These are phyloP conservation scores for Lophotis ruficrista DNA, from an alignment of 2,113 vertebrate species.

Conservation along the genomic window DNA sequence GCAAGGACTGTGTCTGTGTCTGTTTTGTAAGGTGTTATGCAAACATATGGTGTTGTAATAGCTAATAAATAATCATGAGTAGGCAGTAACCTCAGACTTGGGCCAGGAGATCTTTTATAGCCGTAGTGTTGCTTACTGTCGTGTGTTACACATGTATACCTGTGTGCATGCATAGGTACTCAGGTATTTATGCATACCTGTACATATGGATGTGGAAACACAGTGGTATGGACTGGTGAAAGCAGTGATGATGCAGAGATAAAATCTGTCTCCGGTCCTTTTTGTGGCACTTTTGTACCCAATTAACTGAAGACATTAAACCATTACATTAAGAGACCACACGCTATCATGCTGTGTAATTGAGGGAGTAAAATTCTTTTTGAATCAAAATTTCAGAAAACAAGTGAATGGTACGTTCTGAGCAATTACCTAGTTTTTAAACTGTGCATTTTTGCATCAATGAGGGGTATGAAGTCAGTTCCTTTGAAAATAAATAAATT, in stretches of 20 bases:
- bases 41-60: slow-evolving; percentile 29
- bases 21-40: slow-evolving; percentile 38
- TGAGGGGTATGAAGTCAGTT: background rate
- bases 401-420: background rate
- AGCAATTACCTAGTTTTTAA: background rate
- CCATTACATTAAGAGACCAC: background rate
- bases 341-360: background rate
- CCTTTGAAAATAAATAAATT: background rate
- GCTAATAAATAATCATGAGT: slow-evolving; percentile 39
- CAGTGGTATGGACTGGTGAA: background rate
- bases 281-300: background rate
- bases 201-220: background rate
- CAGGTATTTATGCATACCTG: background rate
- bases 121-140: background rate
- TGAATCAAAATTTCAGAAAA: background rate
- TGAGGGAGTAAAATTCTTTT: slow-evolving; percentile 4
- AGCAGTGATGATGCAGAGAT: background rate
- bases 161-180: background rate
- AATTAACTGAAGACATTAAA: slow-evolving; percentile 12
- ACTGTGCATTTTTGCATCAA: background rate
- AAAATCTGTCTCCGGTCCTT: background rate
- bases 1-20: background rate
- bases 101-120: background rate
- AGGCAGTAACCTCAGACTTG: background rate
- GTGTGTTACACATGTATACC: rapidly evolving